Conservation (phyloP, 2,888 invertebrate genomes). For the Sarcophaga rosellei region DNA sequence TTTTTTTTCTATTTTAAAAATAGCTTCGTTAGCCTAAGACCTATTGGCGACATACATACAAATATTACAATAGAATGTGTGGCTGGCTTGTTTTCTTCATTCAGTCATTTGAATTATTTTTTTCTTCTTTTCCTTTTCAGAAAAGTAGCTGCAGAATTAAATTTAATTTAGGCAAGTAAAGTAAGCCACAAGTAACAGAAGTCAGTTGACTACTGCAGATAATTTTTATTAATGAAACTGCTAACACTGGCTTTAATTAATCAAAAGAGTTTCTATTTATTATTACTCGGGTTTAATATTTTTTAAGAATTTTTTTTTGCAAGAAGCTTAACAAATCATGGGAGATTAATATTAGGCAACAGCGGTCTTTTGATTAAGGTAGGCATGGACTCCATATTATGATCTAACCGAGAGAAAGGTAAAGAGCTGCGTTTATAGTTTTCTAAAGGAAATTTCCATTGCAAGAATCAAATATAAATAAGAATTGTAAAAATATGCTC, state of each 20-base stretch:
- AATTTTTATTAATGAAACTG: slow-evolving; percentile 56
- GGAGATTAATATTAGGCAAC: no score
- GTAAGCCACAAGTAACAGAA: no score
- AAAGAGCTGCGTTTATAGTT: no score
- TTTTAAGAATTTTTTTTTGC: no score
- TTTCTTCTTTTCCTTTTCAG: not conserved
- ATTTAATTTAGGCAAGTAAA: slow-evolving; percentile 38
- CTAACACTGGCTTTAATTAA: slow-evolving; percentile 45
- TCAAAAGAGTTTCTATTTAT: not conserved
- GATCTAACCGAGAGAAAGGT: no score
- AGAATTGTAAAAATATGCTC: no score
- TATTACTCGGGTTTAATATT: not conserved
- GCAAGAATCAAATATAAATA: no score
- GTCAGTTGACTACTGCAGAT: not conserved
- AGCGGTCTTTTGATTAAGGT: no score
- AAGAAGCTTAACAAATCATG: no score
- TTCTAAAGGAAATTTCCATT: no score
- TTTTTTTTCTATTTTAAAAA: slow-evolving; percentile 55
- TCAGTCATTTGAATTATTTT: slow-evolving; percentile 32
- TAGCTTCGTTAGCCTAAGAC: slow-evolving; percentile 69
- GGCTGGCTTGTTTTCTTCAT: slow-evolving; percentile 14
- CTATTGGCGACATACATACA: slow-evolving; percentile 65
- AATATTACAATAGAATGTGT: slow-evolving; percentile 34
- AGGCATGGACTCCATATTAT: no score
- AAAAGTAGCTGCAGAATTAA: slow-evolving; percentile 20